These are phyloP conservation scores for Sterrhoptilus dennistouni DNA, from an alignment of 2,113 vertebrate species.

Conservation along the genomic window DNA sequence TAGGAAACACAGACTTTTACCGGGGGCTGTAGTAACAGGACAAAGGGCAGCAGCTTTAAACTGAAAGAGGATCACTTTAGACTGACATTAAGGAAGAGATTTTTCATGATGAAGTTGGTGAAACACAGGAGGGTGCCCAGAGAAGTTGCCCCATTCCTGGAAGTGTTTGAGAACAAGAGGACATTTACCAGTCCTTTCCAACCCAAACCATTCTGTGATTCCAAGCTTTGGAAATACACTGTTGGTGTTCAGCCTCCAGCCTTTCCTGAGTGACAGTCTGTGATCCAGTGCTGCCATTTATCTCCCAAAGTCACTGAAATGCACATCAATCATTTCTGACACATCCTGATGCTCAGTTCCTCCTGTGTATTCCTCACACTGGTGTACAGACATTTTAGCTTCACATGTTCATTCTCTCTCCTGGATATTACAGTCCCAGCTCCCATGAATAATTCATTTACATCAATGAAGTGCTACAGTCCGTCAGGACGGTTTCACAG, in stretches of 20 bases:
- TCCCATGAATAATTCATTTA: not conserved
- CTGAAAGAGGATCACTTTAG: not conserved
- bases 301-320: not conserved
- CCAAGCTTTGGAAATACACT: not conserved
- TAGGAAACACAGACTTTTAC: not conserved
- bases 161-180: not conserved
- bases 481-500: not conserved
- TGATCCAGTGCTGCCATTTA: not conserved
- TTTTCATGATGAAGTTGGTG: accelerated
- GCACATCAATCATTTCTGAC: not conserved
- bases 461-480: not conserved
- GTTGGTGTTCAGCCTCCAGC: not conserved
- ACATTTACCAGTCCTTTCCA: not conserved
- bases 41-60: not conserved
- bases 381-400: not conserved
- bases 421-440: not conserved
- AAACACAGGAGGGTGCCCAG: not conserved
- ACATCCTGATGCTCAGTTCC: not conserved
- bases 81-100: not conserved
- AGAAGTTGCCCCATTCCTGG: not conserved
- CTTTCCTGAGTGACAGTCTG: not conserved
- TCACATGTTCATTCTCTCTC: not conserved
- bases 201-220: not conserved
- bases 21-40: not conserved
- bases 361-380: not conserved